Base-by-base conservation (phyloP, 2,888 invertebrate species). In the Tenthredo mesomela region DNA sequence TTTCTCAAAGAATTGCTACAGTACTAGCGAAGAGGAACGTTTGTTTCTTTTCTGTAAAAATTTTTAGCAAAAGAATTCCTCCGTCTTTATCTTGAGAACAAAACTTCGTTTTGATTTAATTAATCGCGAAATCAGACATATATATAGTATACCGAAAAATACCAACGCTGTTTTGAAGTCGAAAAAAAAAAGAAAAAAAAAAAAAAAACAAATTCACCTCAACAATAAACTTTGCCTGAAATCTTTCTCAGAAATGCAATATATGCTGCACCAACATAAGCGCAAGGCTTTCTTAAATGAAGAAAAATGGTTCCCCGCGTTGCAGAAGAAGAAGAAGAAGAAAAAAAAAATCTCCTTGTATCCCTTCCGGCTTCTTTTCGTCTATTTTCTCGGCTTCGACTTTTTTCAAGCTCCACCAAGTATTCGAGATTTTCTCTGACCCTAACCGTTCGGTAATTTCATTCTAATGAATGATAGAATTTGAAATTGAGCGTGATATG, bases 91-190 rank as follows among this genome's bases (percentile, higher is more conserved):
- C 77, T 85, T 80, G 75, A 85, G 86, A 86, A 86, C 80, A 85
- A 87, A 86, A 86, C 80, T 85, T 86, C 84, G 84, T 86, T 85
- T 84, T 75, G 47, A 70, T 85, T 18, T 29, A 67, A 67, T 67
- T 29, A 67, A 67, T 29, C 10, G 29, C 29, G 29, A 29, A 10
- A 67, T 67, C 5, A 2, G 18, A n/a, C 37, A 18, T n/a, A n/a
- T n/a, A n/a, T n/a, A n/a, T n/a, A n/a, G n/a, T n/a, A n/a, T 15
- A 70, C 0, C n/a, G 18, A 9, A n/a, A 37, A 33, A 33, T 37
- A 70, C 33, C 4, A 37, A 15, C 29, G 15, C 4, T 29, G 12
- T 15, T 10, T n/a, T n/a, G n/a, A 6, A 10, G 67, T 67, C 12
- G 9, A 10, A 67, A 67, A 25, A 65, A 65, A 29, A 33, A 4